Evolutionary conservation across 2,113 vertebrate genomes (phyloP).

Genomic region (Urocynchramus pylzowi): DNA sequence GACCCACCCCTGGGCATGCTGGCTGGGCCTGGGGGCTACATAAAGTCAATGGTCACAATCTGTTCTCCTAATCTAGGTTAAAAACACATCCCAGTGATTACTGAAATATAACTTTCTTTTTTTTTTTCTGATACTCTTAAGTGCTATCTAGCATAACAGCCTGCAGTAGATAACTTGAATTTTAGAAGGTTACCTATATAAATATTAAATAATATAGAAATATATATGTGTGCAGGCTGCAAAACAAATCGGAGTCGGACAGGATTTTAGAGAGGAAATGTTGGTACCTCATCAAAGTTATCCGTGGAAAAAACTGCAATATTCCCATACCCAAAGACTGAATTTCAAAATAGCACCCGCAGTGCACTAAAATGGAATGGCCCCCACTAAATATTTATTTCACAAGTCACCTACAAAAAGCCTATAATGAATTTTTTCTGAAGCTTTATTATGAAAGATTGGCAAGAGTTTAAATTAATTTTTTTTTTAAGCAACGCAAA

Average conservation of each 20-base stretch:
- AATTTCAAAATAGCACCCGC: not conserved
- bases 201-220: not conserved
- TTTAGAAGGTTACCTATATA: not conserved
- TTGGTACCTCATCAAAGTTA: not conserved
- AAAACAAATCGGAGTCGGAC: not conserved
- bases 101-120: not conserved
- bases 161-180: not conserved
- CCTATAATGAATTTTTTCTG: not conserved
- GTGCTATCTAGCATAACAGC: not conserved
- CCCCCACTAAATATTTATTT: conserved; percentile 14
- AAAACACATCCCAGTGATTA: not conserved
- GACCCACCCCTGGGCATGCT: not conserved
- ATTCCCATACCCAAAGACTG: not conserved
- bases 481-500: not conserved
- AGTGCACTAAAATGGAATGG: not conserved
- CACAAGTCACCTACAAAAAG: conserved; percentile 17
- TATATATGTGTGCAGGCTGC: not conserved
- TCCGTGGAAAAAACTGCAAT: not conserved
- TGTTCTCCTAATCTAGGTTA: not conserved
- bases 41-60: not conserved
- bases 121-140: not conserved
- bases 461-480: not conserved
- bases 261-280: not conserved
- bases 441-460: not conserved
- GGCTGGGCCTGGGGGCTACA: not conserved